A percentile compares a stretch with the other conserved stretches of the same genome.
Conservation (phyloP, 2,113 vertebrate genomes). For the Muscicapa adusta region DNA sequence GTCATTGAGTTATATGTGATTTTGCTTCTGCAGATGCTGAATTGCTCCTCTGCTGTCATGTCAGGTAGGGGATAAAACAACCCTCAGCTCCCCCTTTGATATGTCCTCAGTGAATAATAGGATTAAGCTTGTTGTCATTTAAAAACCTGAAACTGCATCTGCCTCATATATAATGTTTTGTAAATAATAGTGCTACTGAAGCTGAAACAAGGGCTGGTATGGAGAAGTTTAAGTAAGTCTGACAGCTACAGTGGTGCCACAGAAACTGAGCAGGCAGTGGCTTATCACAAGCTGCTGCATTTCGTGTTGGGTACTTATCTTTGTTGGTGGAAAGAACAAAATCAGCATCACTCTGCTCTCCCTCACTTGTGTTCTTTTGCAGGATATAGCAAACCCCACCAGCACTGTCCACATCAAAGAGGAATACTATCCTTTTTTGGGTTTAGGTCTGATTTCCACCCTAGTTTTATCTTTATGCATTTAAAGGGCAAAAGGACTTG, state of each 20-base stretch:
- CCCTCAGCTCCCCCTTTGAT: not conserved
- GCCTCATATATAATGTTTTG: not conserved
- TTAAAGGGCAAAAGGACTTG: not conserved
- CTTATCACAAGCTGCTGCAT: not conserved
- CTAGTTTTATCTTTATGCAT: not conserved
- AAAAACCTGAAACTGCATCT: not conserved
- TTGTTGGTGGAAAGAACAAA: not conserved
- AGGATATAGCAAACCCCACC: not conserved
- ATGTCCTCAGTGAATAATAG: not conserved
- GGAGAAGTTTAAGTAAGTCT: not conserved
- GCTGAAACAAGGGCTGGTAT: not conserved
- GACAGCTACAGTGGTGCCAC: not conserved
- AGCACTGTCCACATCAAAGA: not conserved
- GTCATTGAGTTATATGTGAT: not conserved
- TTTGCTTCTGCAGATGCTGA: not conserved
- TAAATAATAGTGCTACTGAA: not conserved
- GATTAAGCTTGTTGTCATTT: not conserved
- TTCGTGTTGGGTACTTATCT: not conserved
- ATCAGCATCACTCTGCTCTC: not conserved
- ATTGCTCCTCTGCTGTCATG: not conserved
- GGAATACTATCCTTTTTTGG: not conserved
- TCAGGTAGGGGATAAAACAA: not conserved
- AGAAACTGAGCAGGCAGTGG: not conserved
- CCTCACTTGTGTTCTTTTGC: accelerated
- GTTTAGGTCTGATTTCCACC: not conserved